Base-by-base conservation (phyloP, 2,113 vertebrate species). In the Cervus canadensis region DNA sequence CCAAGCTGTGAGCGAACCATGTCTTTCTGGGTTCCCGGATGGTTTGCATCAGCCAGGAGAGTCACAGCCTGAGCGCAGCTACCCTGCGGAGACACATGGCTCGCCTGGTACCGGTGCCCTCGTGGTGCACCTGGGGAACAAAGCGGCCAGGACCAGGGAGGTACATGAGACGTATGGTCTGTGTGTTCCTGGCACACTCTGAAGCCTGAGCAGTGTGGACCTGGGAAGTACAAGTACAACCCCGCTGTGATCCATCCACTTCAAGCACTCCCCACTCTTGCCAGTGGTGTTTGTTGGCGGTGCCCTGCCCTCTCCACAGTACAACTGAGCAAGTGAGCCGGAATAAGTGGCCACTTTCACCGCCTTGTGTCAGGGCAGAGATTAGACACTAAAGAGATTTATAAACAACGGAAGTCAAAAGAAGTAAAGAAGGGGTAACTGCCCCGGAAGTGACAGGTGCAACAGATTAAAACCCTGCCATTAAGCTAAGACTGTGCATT, bases 261-360 rank as follows among this genome's bases (percentile, higher is more conserved):
- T 67, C 8, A 67, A 67, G 64, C 17, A 36, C 64, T 67, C 64
- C 33, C 17, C 2, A 36, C 8, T 5, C 19, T 67, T 36, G 8
- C 16, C 64, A 36, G 33, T 21, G 33, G 64, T 19, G 33, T 67
- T 67, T 67, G 64, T 11, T 67, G 64, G 64, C 8, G 10, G 64
- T 5, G 1, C 16, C 2, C 64, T 0, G 0, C 8, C 16, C 17
- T 67, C 33, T 67, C 64, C 33, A 67, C 33, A n/a, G 33, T 67
- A 19, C n/a, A n/a, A n/a, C 33, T n/a, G 16, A 67, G 33, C 64
- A n/a, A 67, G 33, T 19, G 64, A 67, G 64, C 64, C 64, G 5
- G 33, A n/a, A 10, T n/a, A 67, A 19, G 16, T 67, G 62, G 64
- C 4, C 33, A n/a, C 64, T 67, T 9, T 67, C 64, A 67, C 0